Evolutionary conservation across 1,140 invertebrate genomes (phyloP), one percentile per base, ranked within the genome.

Genomic region (Pararge aegeria): DNA sequence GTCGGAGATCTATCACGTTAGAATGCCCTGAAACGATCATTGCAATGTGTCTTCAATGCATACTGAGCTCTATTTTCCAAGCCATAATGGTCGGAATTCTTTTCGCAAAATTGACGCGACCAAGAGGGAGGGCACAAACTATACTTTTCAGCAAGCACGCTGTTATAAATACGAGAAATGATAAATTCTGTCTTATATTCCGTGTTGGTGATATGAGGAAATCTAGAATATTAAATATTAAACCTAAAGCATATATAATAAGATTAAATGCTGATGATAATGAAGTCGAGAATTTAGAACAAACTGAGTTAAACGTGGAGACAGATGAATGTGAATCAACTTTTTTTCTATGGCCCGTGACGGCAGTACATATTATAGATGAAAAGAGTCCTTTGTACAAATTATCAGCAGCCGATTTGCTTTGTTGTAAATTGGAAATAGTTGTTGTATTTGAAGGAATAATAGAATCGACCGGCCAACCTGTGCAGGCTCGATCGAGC

Each of bases 11-110:
- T 13, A 97, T 97, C 0, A 18, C 97, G 0, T 95, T 98, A 72
- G 95, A 98, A 77, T 99, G 98, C 78, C 96, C 97, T 0, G 95
- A 97, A 76, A 97, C 97, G 0, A 96, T 99, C 42, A 95, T 98
- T 62, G 93, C 98, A 44, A 97, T 99, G 96, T 99, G 97, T 80
- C 90, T 99, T 40, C 98, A 99, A 90, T 98, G 97, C 61, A 97
- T 99, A 62, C 93, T 94, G 30, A 98, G 98, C 2, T 95, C 97
- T 0, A 96, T 98, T 90, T 96, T 97, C 38, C 93, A 95, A 72
- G 94, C 94, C 0, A 94, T 95, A 83, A 93, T 97, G 81, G 69
- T 89, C n/a, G 86, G 86, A 5, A 85, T 84, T 40, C 94, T 98
- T 5, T 98, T 98, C 76, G 96, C 97, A 1, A 99, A 98, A 86